Evolutionary conservation across 2,888 invertebrate species (phyloP).

Genomic region (Hemistola chrysoprasaria): DNA sequence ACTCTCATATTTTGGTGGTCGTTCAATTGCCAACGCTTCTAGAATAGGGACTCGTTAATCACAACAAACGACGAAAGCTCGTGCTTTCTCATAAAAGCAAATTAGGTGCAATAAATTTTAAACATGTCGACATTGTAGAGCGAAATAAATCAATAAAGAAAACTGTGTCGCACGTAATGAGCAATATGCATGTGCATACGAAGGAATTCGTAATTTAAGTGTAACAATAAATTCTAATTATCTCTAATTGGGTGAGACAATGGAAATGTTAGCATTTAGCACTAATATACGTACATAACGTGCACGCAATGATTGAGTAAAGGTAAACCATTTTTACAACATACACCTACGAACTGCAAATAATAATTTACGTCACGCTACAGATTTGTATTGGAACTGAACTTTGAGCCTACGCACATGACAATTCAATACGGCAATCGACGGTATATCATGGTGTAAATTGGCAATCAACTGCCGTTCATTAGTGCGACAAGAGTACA

Average conservation of each 20-base stretch:
- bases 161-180: slow-evolving; percentile 56
- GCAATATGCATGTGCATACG: slow-evolving; percentile 44
- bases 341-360: not conserved
- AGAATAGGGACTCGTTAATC: slow-evolving; percentile 27
- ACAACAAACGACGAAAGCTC: slow-evolving; percentile 24
- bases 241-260: slow-evolving; percentile 56
- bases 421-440: slow-evolving; percentile 52
- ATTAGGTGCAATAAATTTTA: slow-evolving; percentile 40
- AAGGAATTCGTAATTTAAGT: slow-evolving; percentile 56
- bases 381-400: slow-evolving; percentile 5
- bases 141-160: slow-evolving; percentile 63
- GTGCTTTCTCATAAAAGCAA: slow-evolving; percentile 30
- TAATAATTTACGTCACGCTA: not conserved
- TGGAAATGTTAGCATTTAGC: slow-evolving; percentile 29
- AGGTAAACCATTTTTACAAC: not conserved
- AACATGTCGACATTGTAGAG: slow-evolving; percentile 35
- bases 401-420: slow-evolving; percentile 16
- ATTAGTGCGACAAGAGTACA: slow-evolving; percentile 44
- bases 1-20: slow-evolving; percentile 30
- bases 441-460: slow-evolving; percentile 61
- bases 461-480: slow-evolving; percentile 67
- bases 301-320: no score
- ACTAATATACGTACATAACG: no score
- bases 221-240: slow-evolving; percentile 65
- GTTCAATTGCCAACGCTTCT: slow-evolving; percentile 25